These are phyloP conservation scores for Jacana jacana DNA, from an alignment of 2,113 vertebrate species.

Conservation along the genomic window DNA sequence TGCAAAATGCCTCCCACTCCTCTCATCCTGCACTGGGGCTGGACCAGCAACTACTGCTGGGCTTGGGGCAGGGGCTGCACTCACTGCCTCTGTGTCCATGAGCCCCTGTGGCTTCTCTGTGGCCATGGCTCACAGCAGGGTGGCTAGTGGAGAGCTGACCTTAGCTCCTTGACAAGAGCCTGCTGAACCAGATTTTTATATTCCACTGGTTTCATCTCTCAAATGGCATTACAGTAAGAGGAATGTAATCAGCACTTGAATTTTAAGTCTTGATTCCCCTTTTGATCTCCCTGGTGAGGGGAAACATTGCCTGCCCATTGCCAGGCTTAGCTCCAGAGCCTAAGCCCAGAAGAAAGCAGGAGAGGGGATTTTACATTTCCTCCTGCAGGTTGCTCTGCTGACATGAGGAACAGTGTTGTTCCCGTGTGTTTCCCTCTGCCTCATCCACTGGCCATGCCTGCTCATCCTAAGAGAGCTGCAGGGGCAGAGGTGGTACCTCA, in stretches of 20 bases:
- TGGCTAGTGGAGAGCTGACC: not conserved
- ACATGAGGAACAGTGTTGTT: not conserved
- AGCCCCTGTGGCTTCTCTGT: not conserved
- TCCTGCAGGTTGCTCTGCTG: not conserved
- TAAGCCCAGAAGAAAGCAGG: not conserved
- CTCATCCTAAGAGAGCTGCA: not conserved
- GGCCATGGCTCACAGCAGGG: not conserved
- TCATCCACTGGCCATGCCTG: not conserved
- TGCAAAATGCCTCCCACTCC: not conserved
- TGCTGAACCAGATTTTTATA: not conserved
- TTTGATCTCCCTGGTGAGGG: not conserved
- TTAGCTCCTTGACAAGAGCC: not conserved
- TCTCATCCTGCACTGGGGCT: not conserved
- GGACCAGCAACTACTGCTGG: not conserved
- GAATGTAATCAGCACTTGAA: not conserved
- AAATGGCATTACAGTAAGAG: not conserved
- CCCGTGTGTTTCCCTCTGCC: not conserved
- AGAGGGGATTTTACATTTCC: not conserved
- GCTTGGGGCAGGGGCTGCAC: not conserved
- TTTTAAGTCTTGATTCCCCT: not conserved
- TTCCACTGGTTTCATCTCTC: not conserved
- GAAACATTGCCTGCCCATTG: not conserved
- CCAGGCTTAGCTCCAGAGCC: not conserved
- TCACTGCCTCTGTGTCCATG: not conserved
- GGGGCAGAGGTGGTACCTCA: rapidly evolving